phyloP scores from a whole-genome alignment of 2,888 invertebrate species.

The Agrochola lota region DNA sequence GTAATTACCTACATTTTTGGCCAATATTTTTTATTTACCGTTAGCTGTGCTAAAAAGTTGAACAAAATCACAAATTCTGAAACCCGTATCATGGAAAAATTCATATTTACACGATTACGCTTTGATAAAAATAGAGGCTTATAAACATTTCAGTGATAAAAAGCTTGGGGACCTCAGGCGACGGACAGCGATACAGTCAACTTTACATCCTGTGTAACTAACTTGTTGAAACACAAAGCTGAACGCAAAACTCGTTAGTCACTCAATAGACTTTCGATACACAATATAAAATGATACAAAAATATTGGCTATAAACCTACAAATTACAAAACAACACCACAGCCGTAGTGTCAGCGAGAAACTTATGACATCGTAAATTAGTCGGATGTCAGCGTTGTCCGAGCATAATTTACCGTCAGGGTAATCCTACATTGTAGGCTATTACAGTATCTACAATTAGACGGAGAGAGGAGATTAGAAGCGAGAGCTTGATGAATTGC shows the following conservation, averaged over 20 bases:
- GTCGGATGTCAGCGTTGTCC: too few species aligned
- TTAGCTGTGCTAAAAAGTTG: not conserved
- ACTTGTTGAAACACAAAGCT: slow-evolving; percentile 33
- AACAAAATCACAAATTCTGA: not conserved
- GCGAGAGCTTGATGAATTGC: slow-evolving; percentile 34
- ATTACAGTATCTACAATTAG: slow-evolving; percentile 13
- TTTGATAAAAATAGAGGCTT: not conserved
- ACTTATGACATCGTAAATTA: slow-evolving; percentile 81
- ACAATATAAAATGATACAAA: not conserved
- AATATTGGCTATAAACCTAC: slow-evolving; percentile 12
- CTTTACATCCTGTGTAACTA: not conserved
- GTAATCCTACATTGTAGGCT: slow-evolving; percentile 61
- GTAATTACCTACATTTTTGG: too few species aligned
- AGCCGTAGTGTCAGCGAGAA: slow-evolving; percentile 66
- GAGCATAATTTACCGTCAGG: slow-evolving; percentile 63
- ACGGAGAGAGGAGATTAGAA: slow-evolving; percentile 30
- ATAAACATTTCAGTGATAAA: not conserved
- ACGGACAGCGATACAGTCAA: not conserved
- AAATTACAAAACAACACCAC: slow-evolving; percentile 51
- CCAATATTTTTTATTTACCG: not conserved
- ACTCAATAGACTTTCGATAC: slow-evolving; percentile 25
- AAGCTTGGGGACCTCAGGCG: not conserved
- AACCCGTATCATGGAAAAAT: not conserved
- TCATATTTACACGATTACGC: not conserved
- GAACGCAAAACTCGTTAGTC: slow-evolving; percentile 24